Conservation (phyloP, 2,888 invertebrate species). For the Teinopalpus imperialis region DNA sequence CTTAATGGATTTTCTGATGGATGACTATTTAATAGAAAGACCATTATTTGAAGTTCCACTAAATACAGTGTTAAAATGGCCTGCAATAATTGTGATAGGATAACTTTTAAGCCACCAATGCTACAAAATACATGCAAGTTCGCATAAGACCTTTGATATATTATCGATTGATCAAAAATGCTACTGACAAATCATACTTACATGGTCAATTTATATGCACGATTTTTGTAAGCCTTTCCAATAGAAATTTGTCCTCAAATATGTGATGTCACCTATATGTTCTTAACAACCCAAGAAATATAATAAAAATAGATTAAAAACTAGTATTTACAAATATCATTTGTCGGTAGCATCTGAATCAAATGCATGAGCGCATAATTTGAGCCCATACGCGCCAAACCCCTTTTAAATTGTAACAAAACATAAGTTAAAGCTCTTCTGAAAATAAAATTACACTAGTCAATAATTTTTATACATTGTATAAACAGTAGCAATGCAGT, state of each 20-base stretch:
- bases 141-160: slow-evolving; percentile 4
- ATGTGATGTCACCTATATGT: not conserved
- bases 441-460: not conserved
- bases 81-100: slow-evolving; percentile 21
- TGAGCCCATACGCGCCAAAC: slow-evolving; percentile 17
- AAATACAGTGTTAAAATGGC: slow-evolving; percentile 30
- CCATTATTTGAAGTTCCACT: slow-evolving; percentile 16
- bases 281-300: not conserved
- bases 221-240: slow-evolving; percentile 28
- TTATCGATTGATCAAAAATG: slow-evolving; percentile 3
- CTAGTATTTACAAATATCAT: slow-evolving; percentile 4
- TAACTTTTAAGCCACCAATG: slow-evolving; percentile 28
- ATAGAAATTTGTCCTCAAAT: slow-evolving; percentile 31
- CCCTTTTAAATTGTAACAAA: not conserved
- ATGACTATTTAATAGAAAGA: not conserved
- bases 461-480: not conserved
- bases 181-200: slow-evolving; percentile 27
- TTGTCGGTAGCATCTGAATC: slow-evolving; percentile 9
- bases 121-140: slow-evolving; percentile 10
- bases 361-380: slow-evolving; percentile 1
- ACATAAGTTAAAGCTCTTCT: not conserved
- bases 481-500: not conserved
- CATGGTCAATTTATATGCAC: slow-evolving; percentile 7
- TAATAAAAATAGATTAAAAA: not conserved
- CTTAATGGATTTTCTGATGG: not conserved